Evolutionary conservation across 2,888 invertebrate species (phyloP).

Genomic region (Troides aeacus): DNA sequence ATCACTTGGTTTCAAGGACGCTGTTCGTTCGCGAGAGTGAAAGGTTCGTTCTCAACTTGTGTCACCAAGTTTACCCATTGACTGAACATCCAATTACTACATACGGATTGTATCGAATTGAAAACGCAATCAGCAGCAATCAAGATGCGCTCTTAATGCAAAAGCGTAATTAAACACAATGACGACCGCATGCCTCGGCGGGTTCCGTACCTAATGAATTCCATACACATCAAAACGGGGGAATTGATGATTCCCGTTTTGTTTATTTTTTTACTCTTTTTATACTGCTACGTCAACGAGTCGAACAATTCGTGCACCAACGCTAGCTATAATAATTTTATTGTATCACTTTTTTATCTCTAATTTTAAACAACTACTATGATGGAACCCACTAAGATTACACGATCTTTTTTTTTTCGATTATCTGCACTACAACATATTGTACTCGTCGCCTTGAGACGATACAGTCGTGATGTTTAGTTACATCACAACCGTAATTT

Average conservation of each 20-base stretch:
- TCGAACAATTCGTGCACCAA: no score
- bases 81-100: conserved; percentile 24
- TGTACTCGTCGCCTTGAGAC: no score
- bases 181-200: conserved; percentile 14
- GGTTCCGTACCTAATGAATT: conserved; percentile 2
- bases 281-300: no score
- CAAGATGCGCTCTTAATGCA: conserved; percentile 23
- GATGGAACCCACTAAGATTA: no score
- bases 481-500: no score
- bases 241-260: background rate
- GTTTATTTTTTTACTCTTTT: no score
- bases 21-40: conserved; percentile 36
- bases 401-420: no score
- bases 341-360: no score
- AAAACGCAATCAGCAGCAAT: conserved; percentile 27
- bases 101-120: conserved; percentile 25
- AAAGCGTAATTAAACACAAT: conserved; percentile 24
- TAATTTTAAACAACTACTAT: no score
- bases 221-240: background rate
- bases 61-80: conserved; percentile 20
- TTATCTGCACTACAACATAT: no score
- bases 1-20: conserved; percentile 33
- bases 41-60: conserved; percentile 25
- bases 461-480: no score
- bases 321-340: no score